Evolutionary conservation across 2,797 vertebrate genomes (phyloP).

Genomic region (Cryptoprocta ferox): DNA sequence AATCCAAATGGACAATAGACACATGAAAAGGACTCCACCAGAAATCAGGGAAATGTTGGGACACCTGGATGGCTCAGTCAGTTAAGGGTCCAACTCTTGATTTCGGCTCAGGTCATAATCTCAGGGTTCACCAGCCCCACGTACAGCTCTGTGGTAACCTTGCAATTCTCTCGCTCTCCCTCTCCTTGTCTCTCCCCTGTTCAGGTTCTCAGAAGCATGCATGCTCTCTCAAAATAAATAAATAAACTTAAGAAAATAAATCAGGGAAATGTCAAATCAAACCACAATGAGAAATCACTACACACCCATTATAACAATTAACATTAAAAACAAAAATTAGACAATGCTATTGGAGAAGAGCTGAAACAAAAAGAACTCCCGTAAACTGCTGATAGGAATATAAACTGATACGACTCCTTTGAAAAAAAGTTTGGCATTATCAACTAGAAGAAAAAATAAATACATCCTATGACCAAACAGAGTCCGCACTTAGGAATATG

Average conservation of each 20-base stretch:
- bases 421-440: background rate
- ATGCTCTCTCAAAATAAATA: too few relatives aligned
- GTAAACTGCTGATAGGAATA: background rate
- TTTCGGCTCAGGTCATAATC: too few relatives aligned
- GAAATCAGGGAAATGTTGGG: background rate
- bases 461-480: background rate
- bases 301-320: background rate
- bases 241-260: background rate
- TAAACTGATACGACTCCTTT: background rate
- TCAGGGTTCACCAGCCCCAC: too few relatives aligned
- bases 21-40: background rate
- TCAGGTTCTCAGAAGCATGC: too few relatives aligned
- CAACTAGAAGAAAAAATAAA: background rate
- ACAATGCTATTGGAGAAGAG: background rate
- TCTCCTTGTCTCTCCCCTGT: too few relatives aligned
- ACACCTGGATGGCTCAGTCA: too few relatives aligned
- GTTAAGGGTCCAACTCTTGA: too few relatives aligned
- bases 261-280: background rate
- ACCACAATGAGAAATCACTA: background rate
- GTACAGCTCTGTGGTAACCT: too few relatives aligned
- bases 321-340: background rate
- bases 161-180: too few relatives aligned
- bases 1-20: background rate
- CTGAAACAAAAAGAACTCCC: background rate
- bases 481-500: background rate